A percentile compares a stretch with the other conserved stretches of the same genome.
Evolutionary conservation across 2,113 vertebrate species (phyloP).

Genomic region (Erythrocercus mccallii): DNA sequence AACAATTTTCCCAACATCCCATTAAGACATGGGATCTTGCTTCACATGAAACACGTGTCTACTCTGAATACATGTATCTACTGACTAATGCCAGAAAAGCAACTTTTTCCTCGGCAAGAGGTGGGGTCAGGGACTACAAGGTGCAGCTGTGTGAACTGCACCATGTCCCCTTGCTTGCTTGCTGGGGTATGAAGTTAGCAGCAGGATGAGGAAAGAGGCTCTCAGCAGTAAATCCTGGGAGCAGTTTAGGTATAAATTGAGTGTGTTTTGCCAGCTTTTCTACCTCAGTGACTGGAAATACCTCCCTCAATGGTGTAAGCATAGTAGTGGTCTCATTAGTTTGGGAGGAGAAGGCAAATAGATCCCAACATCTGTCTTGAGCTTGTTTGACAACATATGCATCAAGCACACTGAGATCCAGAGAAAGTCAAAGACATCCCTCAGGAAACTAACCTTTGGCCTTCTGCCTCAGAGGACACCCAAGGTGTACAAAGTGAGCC

Average conservation of each 20-base stretch:
- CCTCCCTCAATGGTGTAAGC: background rate
- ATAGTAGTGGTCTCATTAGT: background rate
- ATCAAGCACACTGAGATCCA: background rate
- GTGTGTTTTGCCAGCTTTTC: background rate
- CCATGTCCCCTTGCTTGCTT: background rate
- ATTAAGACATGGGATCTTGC: background rate
- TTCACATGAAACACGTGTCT: background rate
- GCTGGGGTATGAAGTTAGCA: background rate
- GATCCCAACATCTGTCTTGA: background rate
- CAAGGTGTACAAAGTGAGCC: background rate
- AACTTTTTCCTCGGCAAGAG: background rate
- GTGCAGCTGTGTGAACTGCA: background rate
- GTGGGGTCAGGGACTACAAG: background rate
- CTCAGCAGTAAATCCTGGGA: background rate
- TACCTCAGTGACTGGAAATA: background rate
- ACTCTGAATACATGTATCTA: background rate
- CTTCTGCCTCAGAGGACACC: background rate
- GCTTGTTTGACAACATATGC: background rate
- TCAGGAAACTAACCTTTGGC: background rate
- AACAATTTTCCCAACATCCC: background rate
- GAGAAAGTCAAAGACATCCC: background rate
- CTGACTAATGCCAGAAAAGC: background rate
- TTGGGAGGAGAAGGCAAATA: background rate
- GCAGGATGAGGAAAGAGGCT: background rate
- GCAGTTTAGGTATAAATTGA: background rate